Conservation (phyloP, 2,888 invertebrate genomes). For the Harpagoxenus sublaevis region DNA sequence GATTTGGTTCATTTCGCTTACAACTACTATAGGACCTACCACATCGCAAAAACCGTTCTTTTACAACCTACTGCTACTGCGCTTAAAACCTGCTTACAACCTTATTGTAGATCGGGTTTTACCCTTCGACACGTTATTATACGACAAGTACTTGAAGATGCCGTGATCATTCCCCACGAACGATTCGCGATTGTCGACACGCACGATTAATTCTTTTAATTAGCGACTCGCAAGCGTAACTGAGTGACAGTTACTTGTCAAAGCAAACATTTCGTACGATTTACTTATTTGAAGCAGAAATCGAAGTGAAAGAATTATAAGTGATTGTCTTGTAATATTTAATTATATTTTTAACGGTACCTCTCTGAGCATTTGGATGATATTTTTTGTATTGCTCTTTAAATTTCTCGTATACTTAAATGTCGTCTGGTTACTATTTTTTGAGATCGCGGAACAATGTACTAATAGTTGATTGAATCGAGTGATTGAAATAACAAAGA, state of each 20-base stretch:
- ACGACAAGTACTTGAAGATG: background rate
- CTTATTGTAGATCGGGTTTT: background rate
- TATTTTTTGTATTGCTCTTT: background rate
- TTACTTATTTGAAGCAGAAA: background rate
- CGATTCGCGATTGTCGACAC: background rate
- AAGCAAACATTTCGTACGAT: background rate
- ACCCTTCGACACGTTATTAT: background rate
- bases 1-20: no score
- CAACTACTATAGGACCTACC: no score
- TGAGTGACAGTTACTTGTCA: background rate
- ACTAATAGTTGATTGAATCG: background rate
- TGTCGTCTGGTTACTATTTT: background rate
- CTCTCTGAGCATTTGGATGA: background rate
- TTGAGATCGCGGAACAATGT: background rate
- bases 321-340: background rate
- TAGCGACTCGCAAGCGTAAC: background rate
- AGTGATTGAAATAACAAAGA: background rate
- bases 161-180: background rate
- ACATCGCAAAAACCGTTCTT: no score
- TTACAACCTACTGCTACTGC: no score
- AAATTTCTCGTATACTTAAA: background rate
- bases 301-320: background rate
- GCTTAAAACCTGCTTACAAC: no score
- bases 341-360: background rate
- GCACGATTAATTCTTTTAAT: slow-evolving; percentile 9